Evolutionary conservation across 1,140 invertebrate genomes (phyloP).

Genomic region (Formica selysi): DNA sequence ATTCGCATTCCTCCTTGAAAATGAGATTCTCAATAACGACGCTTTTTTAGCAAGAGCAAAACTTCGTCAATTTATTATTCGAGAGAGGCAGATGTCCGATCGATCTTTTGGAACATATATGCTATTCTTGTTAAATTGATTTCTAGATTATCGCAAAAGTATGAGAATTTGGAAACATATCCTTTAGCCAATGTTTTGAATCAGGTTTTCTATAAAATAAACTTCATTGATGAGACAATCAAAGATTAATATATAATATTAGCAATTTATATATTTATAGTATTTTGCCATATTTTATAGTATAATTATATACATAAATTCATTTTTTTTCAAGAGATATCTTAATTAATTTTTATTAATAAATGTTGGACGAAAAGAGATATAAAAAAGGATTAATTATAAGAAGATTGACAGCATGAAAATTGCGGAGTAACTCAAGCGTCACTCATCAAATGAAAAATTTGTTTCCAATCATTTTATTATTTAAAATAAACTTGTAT

Average conservation of each 20-base stretch:
- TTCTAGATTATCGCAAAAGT: not conserved
- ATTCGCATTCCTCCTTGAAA: not conserved
- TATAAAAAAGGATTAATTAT: too few species aligned
- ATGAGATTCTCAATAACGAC: not conserved
- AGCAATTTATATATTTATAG: not conserved
- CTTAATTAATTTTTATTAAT: not conserved
- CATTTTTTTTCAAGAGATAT: not conserved
- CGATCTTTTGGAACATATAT: not conserved
- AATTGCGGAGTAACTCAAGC: not conserved
- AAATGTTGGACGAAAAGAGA: not conserved
- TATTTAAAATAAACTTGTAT: slow-evolving; percentile 21
- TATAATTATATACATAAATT: not conserved
- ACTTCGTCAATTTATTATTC: not conserved
- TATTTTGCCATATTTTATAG: not conserved
- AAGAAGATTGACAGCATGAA: slow-evolving; percentile 8
- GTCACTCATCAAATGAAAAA: slow-evolving; percentile 14
- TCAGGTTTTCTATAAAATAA: not conserved
- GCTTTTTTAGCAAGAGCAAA: not conserved
- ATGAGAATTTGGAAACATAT: not conserved
- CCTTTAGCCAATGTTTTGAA: not conserved
- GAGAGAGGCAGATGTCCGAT: not conserved
- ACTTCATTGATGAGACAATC: not conserved
- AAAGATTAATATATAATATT: not conserved
- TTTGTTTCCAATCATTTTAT: slow-evolving; percentile 2
- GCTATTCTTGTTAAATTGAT: not conserved